Evolutionary conservation across 2,797 vertebrate genomes (phyloP).

Genomic region (Helicolenus hilgendorfi): DNA sequence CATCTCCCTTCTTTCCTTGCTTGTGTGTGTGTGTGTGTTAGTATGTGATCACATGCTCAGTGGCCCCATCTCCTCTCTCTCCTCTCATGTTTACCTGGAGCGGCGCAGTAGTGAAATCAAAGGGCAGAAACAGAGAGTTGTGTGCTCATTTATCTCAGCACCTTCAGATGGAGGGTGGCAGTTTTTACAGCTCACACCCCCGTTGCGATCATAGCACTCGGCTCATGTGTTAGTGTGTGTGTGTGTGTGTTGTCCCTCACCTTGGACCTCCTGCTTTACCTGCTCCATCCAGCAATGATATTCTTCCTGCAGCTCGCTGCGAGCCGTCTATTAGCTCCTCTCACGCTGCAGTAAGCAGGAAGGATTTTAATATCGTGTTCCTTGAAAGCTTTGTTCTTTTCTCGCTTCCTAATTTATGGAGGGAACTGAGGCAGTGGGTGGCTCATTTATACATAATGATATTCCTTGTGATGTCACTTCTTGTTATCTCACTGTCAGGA

Average conservation of each 20-base stretch:
- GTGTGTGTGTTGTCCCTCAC: constrained; percentile 24
- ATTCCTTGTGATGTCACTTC: constrained; percentile 84
- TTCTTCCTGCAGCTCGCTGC: constrained; percentile 16
- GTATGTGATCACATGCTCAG: constrained; percentile 49
- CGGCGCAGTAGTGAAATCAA: constrained; percentile 65
- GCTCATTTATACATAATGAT: constrained; percentile 79
- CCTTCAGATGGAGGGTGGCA: constrained; percentile 65
- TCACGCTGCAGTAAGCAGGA: constrained; percentile 35
- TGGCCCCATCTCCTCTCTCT: constrained; percentile 29
- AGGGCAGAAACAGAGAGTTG: constrained; percentile 68
- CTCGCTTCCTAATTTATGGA: constrained; percentile 70
- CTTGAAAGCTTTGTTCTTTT: constrained; percentile 77
- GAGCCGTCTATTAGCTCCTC: constrained; percentile 54
- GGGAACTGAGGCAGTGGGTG: constrained; percentile 71
- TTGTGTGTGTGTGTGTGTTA: not conserved
- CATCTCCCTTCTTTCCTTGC: not conserved
- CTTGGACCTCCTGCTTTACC: constrained; percentile 60
- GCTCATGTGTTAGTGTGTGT: not conserved
- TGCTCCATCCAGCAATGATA: constrained; percentile 17
- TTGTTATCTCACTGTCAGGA: constrained; percentile 59
- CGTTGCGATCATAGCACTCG: constrained; percentile 58
- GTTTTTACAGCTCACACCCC: constrained; percentile 57
- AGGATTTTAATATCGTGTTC: constrained; percentile 52
- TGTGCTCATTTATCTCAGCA: constrained; percentile 75
- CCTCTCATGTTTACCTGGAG: constrained; percentile 72